Percentiles rank a stretch among this genome's conserved stretches.
phyloP scores from a whole-genome alignment of 2,888 invertebrate genomes.

The Branchellion lobata region DNA sequence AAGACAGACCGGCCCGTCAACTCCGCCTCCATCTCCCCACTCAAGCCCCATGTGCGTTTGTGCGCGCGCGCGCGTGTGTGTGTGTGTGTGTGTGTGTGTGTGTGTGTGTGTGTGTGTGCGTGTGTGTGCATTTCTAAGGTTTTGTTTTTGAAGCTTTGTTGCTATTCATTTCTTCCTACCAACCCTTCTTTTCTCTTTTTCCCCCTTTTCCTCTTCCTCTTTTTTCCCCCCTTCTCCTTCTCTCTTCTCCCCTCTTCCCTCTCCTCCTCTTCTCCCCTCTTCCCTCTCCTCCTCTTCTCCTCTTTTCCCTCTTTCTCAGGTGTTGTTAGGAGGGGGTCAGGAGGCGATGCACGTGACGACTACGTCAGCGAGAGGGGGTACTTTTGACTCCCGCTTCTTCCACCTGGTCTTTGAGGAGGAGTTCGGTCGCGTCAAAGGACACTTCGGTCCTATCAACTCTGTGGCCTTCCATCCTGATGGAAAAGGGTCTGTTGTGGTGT shows the following conservation, averaged over 20 bases:
- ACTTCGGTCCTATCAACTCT: conserved; percentile 99
- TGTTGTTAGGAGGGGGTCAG: conserved; percentile 96
- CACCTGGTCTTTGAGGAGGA: conserved; percentile 94
- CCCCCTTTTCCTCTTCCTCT: no score
- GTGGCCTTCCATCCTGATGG: conserved; percentile 97
- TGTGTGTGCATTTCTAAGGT: not conserved
- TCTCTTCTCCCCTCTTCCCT: no score
- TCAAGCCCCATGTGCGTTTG: conserved; percentile 79
- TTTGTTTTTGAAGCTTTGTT: not conserved
- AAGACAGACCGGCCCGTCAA: conserved; percentile 97
- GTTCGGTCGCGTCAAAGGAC: conserved; percentile 95
- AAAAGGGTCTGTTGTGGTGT: conserved; percentile 66
- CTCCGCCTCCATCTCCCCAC: conserved; percentile 93
- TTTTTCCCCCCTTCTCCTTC: no score
- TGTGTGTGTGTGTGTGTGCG: not conserved
- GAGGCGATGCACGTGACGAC: conserved; percentile 91
- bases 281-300: conserved; percentile 72
- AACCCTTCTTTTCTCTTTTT: not conserved
- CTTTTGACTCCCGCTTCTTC: conserved; percentile 93
- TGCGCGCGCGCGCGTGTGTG: no score
- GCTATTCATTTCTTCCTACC: not conserved
- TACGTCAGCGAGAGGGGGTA: conserved; percentile 70
- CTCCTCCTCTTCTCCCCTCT: conserved; percentile 87
- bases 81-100: not conserved
- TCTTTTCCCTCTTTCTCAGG: conserved; percentile 61